Conservation (phyloP, 2,797 vertebrate species). For the Enteromius mattozi region DNA sequence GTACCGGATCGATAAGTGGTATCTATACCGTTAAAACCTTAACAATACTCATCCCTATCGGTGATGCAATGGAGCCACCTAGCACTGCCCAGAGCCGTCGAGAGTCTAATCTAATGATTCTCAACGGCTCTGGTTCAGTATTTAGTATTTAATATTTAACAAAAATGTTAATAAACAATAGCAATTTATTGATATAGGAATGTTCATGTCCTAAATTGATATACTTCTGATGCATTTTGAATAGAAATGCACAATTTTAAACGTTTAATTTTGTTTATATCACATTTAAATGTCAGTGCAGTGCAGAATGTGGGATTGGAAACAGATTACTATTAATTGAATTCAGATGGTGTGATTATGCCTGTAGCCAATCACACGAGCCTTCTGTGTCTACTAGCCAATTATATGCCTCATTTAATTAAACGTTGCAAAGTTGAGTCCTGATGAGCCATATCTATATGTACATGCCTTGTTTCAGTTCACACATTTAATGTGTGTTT, state of each 20-base stretch:
- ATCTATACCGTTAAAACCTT: too few relatives aligned
- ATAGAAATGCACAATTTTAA: neutral
- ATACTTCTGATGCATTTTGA: neutral
- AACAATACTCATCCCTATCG: too few relatives aligned
- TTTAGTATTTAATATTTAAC: too few relatives aligned
- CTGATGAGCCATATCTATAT: slow-evolving; percentile 8
- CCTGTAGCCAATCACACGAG: neutral
- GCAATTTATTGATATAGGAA: neutral
- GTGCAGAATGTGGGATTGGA: neutral
- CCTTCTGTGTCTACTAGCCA: neutral
- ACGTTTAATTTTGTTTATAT: neutral
- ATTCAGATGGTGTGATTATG: neutral
- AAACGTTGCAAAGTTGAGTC: neutral
- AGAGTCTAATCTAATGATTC: too few relatives aligned
- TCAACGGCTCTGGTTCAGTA: too few relatives aligned
- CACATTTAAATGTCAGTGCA: neutral
- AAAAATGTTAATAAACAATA: neutral
- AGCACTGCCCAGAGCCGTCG: too few relatives aligned
- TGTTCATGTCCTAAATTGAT: neutral
- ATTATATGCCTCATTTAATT: neutral
- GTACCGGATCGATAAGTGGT: too few relatives aligned
- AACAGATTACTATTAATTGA: neutral
- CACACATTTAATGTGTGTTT: slow-evolving; percentile 30
- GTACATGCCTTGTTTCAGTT: neutral
- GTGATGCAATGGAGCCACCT: too few relatives aligned